phyloP scores from a whole-genome alignment of 2,888 invertebrate genomes.

The Tipula vernalis region DNA sequence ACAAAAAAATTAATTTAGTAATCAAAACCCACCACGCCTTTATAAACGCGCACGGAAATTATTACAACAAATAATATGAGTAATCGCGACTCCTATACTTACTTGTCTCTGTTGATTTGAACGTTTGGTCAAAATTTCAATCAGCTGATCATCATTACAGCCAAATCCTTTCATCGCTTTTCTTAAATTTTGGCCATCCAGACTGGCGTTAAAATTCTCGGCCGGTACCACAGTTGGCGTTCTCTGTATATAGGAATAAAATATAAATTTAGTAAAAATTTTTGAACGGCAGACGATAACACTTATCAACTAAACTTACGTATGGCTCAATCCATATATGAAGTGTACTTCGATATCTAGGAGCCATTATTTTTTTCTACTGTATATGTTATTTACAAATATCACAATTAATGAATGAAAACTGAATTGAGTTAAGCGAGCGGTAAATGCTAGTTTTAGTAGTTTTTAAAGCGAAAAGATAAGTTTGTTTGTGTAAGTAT shows the following conservation, averaged over 20 bases:
- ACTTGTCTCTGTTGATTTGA: slow-evolving; percentile 69
- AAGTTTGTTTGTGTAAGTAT: neutral
- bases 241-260: slow-evolving; percentile 23
- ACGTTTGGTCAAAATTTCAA: slow-evolving; percentile 68
- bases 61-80: neutral
- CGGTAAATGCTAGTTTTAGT: neutral
- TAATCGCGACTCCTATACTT: neutral
- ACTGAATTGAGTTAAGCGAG: neutral
- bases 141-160: slow-evolving; percentile 82
- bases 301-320: neutral
- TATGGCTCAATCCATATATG: neutral
- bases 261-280: neutral
- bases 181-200: slow-evolving; percentile 68
- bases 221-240: slow-evolving; percentile 61
- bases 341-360: neutral
- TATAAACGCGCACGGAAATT: neutral
- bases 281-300: neutral
- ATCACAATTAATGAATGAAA: neutral
- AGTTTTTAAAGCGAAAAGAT: neutral
- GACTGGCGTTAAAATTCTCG: slow-evolving; percentile 64
- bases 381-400: neutral
- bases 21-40: neutral
- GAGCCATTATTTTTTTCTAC: neutral
- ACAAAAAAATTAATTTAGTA: neutral
- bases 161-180: slow-evolving; percentile 85